Base-by-base conservation (phyloP, 2,113 vertebrate genomes). In the Pongo pygmaeus region DNA sequence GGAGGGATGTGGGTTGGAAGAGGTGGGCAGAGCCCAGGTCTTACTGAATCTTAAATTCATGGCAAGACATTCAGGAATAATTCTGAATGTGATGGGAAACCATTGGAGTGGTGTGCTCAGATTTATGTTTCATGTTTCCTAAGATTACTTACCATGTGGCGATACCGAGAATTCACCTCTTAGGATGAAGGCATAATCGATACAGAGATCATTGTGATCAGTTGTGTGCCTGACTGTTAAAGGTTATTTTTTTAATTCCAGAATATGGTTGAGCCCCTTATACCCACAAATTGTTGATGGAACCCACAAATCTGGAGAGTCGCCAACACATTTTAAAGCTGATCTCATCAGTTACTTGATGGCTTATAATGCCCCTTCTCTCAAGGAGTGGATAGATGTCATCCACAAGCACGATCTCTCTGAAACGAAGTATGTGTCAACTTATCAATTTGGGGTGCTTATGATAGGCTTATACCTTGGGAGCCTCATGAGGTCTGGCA, bases 201-300 rank as follows among this genome's bases (percentile, higher is more conserved):
- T 55, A 32, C 30, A 1, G 40, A 50, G 72, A 5, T 9, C 35
- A 2, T 1, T 3, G 55, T 20, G 52, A 5, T 23, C 13, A 8
- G 10, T 22, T 70, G 32, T 35, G 3, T 30, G 52, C 12, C 92
- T 11, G 25, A 23, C 13, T 18, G 1, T 11, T 90, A 43, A 86
- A 18, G 16, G 9, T 72, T 77, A 1, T 59, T 1, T 89, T 95
- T 92, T 77, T 79, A 46, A 35, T 97, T 91, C 43, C 96, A 99
- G 99, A 96, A 99, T 99, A 92, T 99, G 99, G 99, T 93, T 99
- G 99, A 99, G 99, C 94, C 99, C 99, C 83, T 96, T 99, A 93
- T 99, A 99, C 98, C 99, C 99, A 96, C 98, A 97, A 97, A 98
- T 99, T 88, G 98, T 98, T 80, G 97, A 98, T 7, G 99, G 98